Evolutionary conservation across 1,140 invertebrate species (phyloP), one percentile per base, ranked within the genome.

Genomic region (Drosophila ercepeae): DNA sequence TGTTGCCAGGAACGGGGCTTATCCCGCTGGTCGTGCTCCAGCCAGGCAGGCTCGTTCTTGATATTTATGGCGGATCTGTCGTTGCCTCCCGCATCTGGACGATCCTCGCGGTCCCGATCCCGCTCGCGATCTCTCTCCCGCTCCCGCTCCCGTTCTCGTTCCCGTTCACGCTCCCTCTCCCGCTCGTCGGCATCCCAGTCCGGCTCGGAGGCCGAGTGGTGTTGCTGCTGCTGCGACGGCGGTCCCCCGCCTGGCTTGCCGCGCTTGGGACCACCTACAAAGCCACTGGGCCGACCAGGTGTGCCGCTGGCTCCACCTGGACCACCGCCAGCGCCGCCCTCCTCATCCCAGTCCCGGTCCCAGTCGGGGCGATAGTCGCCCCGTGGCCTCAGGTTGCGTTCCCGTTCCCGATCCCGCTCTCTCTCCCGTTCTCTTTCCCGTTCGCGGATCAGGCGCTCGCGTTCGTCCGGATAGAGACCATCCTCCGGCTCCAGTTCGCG

Each of bases 161-260:
- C 63, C 6, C 50, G 5, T 34, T 63, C 46, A 9, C 77, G 25
- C 39, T 57, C 59, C 45, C 76, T 9, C 7, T 86, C 88, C 2
- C 83, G 74, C 6, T 91, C 89, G 32, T 89, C 89, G 4, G 86
- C 76, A 72, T 91, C 89, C 89, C 89, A 91, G 44, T 91, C 86
- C 1, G 89, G 78, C 34, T 91, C 89, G 1, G 89, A 91, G 6
- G 73, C 69, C 0, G 89, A 76, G 23, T 90, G 82, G 29, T 89
- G 36, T 8, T 14, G 84, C 32, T 90, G 81, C 29, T 61, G 75
- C 14, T 68, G 72, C 11, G 54, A 23, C 1, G 16, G 41, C 8
- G 58, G 46, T 0, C 46, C 64, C 3, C 46, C 61, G 27, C 36
- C 39, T 7, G 78, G 68, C 16, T 86, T 86, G 13, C 64, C 49